phyloP scores from a whole-genome alignment of 2,113 vertebrate genomes.

The Alaudala cheleensis region DNA sequence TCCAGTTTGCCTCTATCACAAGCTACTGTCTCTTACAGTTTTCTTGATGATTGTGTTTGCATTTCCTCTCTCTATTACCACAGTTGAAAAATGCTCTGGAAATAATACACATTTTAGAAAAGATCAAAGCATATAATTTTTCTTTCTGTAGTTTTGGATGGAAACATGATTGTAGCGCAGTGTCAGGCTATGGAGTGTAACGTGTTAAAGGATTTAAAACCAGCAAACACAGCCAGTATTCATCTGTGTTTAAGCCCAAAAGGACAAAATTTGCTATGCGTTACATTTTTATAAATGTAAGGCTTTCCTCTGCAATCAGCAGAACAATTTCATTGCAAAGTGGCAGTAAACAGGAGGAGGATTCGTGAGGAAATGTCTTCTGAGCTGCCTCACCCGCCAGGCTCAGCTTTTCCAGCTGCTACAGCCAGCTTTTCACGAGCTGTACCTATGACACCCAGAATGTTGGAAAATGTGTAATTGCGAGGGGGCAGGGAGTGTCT shows the following conservation, averaged over 20 bases:
- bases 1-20: not conserved
- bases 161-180: accelerated
- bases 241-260: not conserved
- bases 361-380: not conserved
- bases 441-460: not conserved
- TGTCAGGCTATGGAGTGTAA: not conserved
- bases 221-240: not conserved
- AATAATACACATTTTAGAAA: not conserved
- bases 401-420: not conserved
- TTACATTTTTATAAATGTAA: not conserved
- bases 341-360: not conserved
- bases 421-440: not conserved
- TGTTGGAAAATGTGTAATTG: not conserved
- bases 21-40: not conserved
- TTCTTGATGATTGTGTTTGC: not conserved
- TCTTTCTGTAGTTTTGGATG: not conserved
- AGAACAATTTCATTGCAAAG: not conserved
- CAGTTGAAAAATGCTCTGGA: not conserved
- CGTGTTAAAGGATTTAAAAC: not conserved
- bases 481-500: not conserved
- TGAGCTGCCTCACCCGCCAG: not conserved
- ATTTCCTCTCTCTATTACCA: not conserved
- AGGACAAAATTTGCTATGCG: not conserved
- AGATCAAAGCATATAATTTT: not conserved
- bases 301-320: not conserved